A percentile compares a stretch with the other conserved stretches of the same genome.
Evolutionary conservation across 2,113 vertebrate genomes (phyloP).

Genomic region (Proterorhinus semilunaris): DNA sequence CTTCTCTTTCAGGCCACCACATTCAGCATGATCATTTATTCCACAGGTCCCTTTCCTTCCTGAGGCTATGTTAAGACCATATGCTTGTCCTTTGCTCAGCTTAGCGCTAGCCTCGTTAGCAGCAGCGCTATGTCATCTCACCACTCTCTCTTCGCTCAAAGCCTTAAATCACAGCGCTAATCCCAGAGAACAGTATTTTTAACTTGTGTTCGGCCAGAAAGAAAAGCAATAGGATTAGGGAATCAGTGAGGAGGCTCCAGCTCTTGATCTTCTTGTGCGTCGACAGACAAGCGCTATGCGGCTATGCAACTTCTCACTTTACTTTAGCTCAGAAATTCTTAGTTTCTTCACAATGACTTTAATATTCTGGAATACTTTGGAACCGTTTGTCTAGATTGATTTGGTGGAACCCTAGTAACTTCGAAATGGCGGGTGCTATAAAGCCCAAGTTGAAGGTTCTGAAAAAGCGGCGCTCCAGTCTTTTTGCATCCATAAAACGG

Average conservation of each 20-base stretch:
- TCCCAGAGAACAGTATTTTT: conserved; percentile 80
- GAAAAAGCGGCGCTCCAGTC: conserved; percentile 73
- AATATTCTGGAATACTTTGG: conserved; percentile 24
- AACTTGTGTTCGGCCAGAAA: conserved; percentile 75
- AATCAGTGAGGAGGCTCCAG: conserved; percentile 63
- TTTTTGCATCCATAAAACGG: conserved; percentile 79
- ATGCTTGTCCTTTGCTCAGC: conserved; percentile 13
- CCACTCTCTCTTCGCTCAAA: conserved; percentile 58
- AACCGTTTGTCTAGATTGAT: background rate
- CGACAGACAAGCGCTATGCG: conserved; percentile 34
- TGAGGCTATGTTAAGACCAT: background rate
- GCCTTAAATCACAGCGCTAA: conserved; percentile 77
- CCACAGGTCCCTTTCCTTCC: background rate
- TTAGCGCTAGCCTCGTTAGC: conserved; percentile 39
- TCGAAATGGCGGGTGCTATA: conserved; percentile 49
- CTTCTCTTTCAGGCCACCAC: background rate
- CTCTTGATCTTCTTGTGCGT: conserved; percentile 60
- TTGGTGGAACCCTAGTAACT: background rate
- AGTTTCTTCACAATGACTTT: background rate
- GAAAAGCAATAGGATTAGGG: conserved; percentile 78
- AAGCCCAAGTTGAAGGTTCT: conserved; percentile 59
- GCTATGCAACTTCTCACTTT: conserved; percentile 35
- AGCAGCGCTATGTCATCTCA: conserved; percentile 32
- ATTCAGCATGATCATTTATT: background rate
- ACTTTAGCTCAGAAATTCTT: conserved; percentile 20